Evolutionary conservation across 2,888 invertebrate species (phyloP).

Genomic region (Eupeodes luniger): DNA sequence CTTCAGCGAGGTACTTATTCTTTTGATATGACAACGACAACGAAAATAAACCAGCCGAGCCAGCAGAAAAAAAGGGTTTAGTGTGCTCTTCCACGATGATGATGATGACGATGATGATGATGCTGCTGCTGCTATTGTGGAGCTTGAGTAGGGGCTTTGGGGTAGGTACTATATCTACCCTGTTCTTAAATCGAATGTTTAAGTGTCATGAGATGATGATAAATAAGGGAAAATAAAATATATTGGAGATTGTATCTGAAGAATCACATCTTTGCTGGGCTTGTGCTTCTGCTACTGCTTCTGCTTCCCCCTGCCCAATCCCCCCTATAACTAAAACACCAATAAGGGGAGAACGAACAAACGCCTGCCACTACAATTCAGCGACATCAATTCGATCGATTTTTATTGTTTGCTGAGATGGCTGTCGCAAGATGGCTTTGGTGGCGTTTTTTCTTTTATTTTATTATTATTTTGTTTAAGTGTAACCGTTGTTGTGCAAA

Average conservation of each 20-base stretch:
- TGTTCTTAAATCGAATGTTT: constrained; percentile 69
- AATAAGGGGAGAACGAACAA: background rate
- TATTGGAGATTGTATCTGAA: constrained; percentile 52
- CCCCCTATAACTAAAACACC: too few relatives aligned
- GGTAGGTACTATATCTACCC: constrained; percentile 8
- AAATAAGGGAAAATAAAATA: constrained; percentile 57
- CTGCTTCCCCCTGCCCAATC: too few relatives aligned
- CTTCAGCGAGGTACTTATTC: background rate
- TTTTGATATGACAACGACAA: constrained; percentile 35
- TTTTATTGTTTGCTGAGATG: constrained; percentile 72
- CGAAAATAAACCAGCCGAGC: constrained; percentile 51
- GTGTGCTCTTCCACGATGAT: background rate
- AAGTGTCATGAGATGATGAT: constrained; percentile 71
- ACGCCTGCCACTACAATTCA: constrained; percentile 37
- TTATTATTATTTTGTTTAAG: background rate
- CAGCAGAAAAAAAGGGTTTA: constrained; percentile 67
- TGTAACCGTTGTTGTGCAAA: constrained; percentile 29
- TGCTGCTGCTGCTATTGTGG: background rate
- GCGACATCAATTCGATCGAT: constrained; percentile 72
- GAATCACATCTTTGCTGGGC: constrained; percentile 26
- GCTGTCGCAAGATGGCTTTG: constrained; percentile 52
- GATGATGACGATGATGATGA: too few relatives aligned
- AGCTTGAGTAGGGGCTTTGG: background rate
- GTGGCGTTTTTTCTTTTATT: constrained; percentile 8
- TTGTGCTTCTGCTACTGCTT: too few relatives aligned